Conservation (phyloP, 2,888 invertebrate species). For the Thecophora atra region DNA sequence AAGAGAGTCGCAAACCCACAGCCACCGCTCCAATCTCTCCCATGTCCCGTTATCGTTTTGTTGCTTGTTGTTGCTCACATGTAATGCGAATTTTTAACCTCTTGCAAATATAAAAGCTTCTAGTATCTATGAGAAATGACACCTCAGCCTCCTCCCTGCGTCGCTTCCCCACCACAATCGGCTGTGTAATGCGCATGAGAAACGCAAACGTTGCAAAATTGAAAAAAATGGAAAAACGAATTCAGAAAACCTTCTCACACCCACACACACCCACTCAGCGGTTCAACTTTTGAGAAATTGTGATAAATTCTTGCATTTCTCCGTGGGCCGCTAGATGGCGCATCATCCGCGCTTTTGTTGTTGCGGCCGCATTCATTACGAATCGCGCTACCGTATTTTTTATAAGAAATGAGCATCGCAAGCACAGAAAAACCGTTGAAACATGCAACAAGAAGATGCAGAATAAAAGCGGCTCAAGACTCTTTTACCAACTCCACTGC, state of each 20-base stretch:
- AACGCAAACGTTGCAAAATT: conserved; percentile 12
- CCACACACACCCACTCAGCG: neutral
- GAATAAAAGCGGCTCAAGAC: neutral
- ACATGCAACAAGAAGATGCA: neutral
- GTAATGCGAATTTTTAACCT: conserved; percentile 18
- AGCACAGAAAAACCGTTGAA: neutral
- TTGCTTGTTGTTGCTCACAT: too few relatives aligned
- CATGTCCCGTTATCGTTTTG: too few relatives aligned
- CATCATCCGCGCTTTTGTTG: neutral
- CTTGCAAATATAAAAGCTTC: neutral
- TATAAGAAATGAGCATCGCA: neutral
- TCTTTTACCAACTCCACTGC: neutral
- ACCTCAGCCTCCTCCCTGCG: conserved; percentile 5
- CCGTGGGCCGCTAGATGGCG: conserved; percentile 5
- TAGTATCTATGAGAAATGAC: conserved; percentile 12
- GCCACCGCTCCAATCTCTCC: neutral
- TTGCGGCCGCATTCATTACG: conserved; percentile 9
- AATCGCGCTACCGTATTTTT: neutral
- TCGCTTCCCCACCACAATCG: neutral
- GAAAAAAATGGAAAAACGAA: too few relatives aligned
- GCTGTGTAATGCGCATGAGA: neutral
- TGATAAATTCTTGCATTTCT: conserved; percentile 15
- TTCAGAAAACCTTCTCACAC: neutral
- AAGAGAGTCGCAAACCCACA: neutral
- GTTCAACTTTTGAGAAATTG: conserved; percentile 25